phyloP scores from a whole-genome alignment of 2,113 vertebrate species.

The Gavia stellata region DNA sequence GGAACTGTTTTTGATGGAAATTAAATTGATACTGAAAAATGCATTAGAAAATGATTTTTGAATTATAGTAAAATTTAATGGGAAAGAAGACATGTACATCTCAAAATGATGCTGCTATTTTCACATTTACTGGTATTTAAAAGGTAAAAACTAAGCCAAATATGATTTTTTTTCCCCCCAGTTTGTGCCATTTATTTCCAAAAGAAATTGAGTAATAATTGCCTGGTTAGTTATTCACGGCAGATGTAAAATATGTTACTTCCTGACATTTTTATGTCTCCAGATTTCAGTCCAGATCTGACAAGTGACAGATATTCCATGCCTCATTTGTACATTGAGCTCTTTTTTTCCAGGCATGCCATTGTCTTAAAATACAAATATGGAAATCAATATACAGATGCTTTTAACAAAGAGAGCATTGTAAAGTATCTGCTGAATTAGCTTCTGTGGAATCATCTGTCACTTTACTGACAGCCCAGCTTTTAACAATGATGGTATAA shows the following conservation, averaged over 20 bases:
- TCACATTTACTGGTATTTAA: neutral
- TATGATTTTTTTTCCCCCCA: accelerated
- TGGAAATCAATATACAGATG: conserved; percentile 51
- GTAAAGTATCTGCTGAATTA: conserved; percentile 34
- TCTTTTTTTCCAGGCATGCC: neutral
- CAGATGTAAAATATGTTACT: conserved; percentile 21
- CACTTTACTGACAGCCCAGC: neutral
- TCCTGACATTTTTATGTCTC: neutral
- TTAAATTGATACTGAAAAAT: neutral
- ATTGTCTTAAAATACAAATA: conserved; percentile 51
- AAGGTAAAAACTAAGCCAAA: neutral
- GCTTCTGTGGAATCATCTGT: neutral
- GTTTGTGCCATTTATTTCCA: neutral
- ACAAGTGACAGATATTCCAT: conserved; percentile 10
- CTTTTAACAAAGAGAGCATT: conserved; percentile 32
- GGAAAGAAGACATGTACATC: neutral
- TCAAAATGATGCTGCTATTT: neutral
- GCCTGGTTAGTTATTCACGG: neutral
- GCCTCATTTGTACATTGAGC: neutral
- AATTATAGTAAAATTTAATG: neutral
- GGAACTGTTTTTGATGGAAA: neutral
- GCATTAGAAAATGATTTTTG: neutral
- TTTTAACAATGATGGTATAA: conserved; percentile 5
- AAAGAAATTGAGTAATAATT: neutral
- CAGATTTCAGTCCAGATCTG: neutral